Base-by-base conservation (phyloP, 2,797 vertebrate genomes). In the Protonibea diacanthus region DNA sequence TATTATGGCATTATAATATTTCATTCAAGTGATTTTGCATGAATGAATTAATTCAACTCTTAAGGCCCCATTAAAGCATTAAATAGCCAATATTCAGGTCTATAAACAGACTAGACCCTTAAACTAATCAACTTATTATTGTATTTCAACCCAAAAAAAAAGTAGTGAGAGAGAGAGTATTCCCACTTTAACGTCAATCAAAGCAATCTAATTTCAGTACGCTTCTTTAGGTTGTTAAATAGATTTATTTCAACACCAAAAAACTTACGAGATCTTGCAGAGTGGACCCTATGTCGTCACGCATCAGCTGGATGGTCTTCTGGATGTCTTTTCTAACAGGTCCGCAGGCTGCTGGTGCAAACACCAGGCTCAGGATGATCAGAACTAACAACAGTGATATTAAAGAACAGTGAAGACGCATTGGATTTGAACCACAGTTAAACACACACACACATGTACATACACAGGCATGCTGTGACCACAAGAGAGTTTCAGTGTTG, bases 271-370 rank as follows among this genome's bases (percentile, higher is more conserved):
- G 48, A 0, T 17, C 0, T 0, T 0, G 0, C 48, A 76, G 0
- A 1, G n/a, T 0, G 0, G 0, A 1, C 2, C 0, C 0, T 1
- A 77, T 56, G 0, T 7, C 0, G 0, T 1, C 0, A n/a, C 0
- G 15, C 0, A 81, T 33, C 5, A 0, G 0, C 1, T 3, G 1
- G 10, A 78, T 23, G 40, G 57, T 42, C 6, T 0, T 0, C 61
- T 4, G 42, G 12, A 14, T 1, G 1, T 1, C 1, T 10, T 4
- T 15, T 20, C 2, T 0, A 0, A 48, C 0, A 13, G 27, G 21
- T 3, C 1, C 0, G 6, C 53, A 63, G 38, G 6, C 3, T 17
- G 47, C 38, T 49, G 67, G 71, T 40, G 65, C 49, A 51, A 52
- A 21, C 18, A 78, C 15, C 66, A 84, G 21, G 62, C 45, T 73